These are phyloP conservation scores for Tenthredo notha DNA, from an alignment of 2,888 invertebrate genomes.

Conservation along the genomic window DNA sequence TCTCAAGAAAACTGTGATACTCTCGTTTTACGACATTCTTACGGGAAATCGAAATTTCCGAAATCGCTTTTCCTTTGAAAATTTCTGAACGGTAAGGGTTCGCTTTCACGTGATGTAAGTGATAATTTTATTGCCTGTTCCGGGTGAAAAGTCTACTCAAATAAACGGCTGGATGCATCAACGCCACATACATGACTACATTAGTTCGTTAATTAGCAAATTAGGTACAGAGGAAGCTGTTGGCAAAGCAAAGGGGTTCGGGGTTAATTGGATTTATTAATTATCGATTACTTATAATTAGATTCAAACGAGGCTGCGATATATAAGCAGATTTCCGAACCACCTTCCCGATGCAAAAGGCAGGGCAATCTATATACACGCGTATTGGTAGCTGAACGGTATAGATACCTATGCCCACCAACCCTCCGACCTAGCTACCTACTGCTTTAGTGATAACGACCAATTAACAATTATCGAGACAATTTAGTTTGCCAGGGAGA, in stretches of 20 bases:
- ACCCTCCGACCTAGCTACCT: not conserved
- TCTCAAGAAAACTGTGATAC: not conserved
- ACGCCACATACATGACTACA: not conserved
- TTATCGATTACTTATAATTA: slow-evolving; percentile 51
- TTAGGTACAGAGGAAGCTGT: not conserved
- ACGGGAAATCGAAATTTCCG: no score
- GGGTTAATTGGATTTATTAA: slow-evolving; percentile 39
- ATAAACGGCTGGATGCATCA: not conserved
- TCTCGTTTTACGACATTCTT: no score
- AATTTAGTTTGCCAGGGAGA: not conserved
- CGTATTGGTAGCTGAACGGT: not conserved
- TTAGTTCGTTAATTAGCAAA: slow-evolving; percentile 14
- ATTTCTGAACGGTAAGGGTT: no score
- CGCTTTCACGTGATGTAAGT: no score
- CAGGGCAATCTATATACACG: not conserved
- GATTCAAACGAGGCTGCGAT: slow-evolving; percentile 23
- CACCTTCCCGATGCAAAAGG: not conserved
- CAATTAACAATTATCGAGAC: slow-evolving; percentile 31
- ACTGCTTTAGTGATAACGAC: slow-evolving; percentile 30
- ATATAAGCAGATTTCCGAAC: slow-evolving; percentile 32
- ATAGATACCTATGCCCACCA: not conserved
- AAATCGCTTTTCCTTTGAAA: no score
- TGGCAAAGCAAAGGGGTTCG: slow-evolving; percentile 8
- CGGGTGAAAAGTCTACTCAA: not conserved
- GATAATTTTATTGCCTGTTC: not conserved